Evolutionary conservation across 2,888 invertebrate genomes (phyloP).

Genomic region (Brachylomia viminalis): DNA sequence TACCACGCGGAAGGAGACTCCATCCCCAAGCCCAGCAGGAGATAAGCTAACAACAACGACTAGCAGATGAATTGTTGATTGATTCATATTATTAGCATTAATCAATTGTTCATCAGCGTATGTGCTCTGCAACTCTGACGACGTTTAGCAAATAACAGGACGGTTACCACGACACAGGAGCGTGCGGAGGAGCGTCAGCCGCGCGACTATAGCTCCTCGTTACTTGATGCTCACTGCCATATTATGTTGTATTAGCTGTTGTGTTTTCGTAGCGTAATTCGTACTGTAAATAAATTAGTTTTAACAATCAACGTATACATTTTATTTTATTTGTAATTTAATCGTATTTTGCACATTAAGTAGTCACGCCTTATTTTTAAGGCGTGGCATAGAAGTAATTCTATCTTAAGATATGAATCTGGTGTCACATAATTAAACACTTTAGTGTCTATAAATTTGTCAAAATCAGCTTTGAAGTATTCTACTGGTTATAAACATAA

Average conservation of each 20-base stretch:
- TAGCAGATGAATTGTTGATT: constrained; percentile 59
- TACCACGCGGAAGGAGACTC: constrained; percentile 91
- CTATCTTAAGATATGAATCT: not conserved
- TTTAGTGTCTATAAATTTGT: not conserved
- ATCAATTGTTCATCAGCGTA: constrained; percentile 29
- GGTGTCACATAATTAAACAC: not conserved
- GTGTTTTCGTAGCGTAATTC: constrained; percentile 69
- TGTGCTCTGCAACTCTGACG: constrained; percentile 18
- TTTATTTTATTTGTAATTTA: constrained; percentile 18
- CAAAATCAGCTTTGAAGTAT: not conserved
- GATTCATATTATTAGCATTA: constrained; percentile 25
- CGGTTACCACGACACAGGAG: constrained; percentile 33
- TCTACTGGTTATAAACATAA: not conserved
- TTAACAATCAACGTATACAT: not conserved
- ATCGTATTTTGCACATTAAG: not conserved
- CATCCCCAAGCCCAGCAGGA: constrained; percentile 87
- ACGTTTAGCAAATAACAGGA: constrained; percentile 36
- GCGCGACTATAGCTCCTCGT: constrained; percentile 6
- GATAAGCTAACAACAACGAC: constrained; percentile 64
- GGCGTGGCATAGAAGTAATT: no score
- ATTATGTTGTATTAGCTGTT: constrained; percentile 80
- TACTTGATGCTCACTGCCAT: constrained; percentile 78
- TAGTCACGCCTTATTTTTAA: not conserved
- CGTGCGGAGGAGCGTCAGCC: constrained; percentile 16
- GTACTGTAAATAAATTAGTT: constrained; percentile 63